phyloP scores from a whole-genome alignment of 2,797 vertebrate species.

The Acanthis flammea region DNA sequence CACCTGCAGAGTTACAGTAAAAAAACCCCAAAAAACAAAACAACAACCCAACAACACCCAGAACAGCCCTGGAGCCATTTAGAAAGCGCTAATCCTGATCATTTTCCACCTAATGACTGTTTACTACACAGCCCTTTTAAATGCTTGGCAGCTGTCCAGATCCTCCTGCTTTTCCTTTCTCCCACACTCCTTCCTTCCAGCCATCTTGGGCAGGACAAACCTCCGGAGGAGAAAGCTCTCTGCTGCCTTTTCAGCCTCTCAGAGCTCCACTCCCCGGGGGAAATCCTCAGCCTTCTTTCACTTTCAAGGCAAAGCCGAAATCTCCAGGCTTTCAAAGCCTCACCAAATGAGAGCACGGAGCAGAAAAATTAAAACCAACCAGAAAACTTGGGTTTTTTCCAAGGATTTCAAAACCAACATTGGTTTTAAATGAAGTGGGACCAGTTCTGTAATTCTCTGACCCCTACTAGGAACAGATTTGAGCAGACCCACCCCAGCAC shows the following conservation, averaged over 20 bases:
- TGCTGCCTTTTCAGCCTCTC: not conserved
- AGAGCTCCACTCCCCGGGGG: not conserved
- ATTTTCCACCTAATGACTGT: constrained; percentile 49
- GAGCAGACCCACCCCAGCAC: not conserved
- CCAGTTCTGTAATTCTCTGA: not conserved
- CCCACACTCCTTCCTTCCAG: not conserved
- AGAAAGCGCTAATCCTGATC: not conserved
- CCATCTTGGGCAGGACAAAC: constrained; percentile 12
- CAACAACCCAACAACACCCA: not conserved
- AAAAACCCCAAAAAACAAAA: not conserved
- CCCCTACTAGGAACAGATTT: not conserved
- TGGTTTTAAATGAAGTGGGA: not conserved
- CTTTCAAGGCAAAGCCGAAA: not conserved
- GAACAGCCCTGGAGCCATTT: not conserved
- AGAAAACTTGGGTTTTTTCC: not conserved
- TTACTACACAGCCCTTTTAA: constrained; percentile 15
- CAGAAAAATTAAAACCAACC: not conserved
- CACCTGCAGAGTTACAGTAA: not conserved
- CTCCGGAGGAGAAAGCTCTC: not conserved
- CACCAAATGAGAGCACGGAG: not conserved
- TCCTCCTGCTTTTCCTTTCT: not conserved
- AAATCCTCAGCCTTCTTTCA: not conserved
- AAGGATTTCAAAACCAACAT: not conserved
- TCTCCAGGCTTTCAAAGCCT: not conserved
- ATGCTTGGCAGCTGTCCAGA: constrained; percentile 4